Base-by-base conservation (phyloP, 2,113 vertebrate genomes). In the Thamnophis sirtalis region DNA sequence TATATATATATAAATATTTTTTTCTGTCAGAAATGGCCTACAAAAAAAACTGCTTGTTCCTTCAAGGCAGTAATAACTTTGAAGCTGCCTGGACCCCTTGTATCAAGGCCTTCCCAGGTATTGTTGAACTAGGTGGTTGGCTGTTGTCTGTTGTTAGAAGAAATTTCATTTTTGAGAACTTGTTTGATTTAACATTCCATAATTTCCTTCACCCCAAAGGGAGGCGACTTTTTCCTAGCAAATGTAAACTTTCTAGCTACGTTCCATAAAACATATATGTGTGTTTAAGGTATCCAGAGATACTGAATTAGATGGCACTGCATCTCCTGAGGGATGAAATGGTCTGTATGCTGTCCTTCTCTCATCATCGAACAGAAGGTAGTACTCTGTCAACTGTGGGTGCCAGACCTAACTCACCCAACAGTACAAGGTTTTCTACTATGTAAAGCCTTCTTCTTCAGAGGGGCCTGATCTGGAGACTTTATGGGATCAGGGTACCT, bases 11-110 rank as follows among this genome's bases (percentile, higher is more conserved):
- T 54, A 53, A 87, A 33, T 88, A 55, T 88, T 93, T 92, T 92
- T 94, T 95, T 98, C 97, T 98, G 98, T 98, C 96, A 90, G 95
- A 96, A 97, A 97, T 96, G 97, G 97, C 97, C 97, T 97, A 96
- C 95, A 96, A 97, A 97, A 97, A 92, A 96, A 86, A 19, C 96
- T 96, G 95, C 97, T 96, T 96, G 96, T 97, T 96, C 89, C 95
- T 94, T 95, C 92, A 93, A 97, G 97, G 97, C 97, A 96, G 96
- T 97, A 96, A 95, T 90, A 94, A 93, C 95, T 58, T 96, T 94
- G 93, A 55, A 96, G 95, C 94, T 96, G 96, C 96, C 97, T 92
- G 91, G 95, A 96, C 97, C 96, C 96, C 97, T 97, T 97, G 97
- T 97, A 96, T 96, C 97, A 96, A 96, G 97, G 97, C 96, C 95